Conservation (phyloP, 2,888 invertebrate genomes). For the Celastrina argiolus region DNA sequence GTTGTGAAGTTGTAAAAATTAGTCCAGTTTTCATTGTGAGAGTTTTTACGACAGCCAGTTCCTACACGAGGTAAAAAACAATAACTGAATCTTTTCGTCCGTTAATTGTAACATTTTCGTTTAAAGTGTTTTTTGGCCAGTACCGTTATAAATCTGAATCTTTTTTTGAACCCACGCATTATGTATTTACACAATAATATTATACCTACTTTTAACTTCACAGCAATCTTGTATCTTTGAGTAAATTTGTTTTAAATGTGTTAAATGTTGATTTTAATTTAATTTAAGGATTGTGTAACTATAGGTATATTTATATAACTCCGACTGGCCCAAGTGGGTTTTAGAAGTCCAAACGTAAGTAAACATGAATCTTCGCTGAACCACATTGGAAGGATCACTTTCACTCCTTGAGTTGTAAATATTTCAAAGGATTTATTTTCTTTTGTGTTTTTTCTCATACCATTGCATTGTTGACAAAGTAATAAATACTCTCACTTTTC, state of each 20-base stretch:
- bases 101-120: constrained; percentile 60
- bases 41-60: too few species aligned
- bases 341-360: too few species aligned
- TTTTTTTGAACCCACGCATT: too few species aligned
- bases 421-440: constrained; percentile 6
- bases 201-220: too few species aligned
- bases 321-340: too few species aligned
- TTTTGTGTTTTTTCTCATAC: not conserved
- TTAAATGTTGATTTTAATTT: too few species aligned
- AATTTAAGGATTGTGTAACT: too few species aligned
- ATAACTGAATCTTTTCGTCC: constrained; percentile 43
- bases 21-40: constrained; percentile 16
- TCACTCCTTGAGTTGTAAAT: not conserved
- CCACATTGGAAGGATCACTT: not conserved
- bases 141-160: constrained; percentile 7
- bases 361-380: not conserved
- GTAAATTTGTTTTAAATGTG: too few species aligned
- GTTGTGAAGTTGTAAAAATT: constrained; percentile 56
- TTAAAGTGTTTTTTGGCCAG: constrained; percentile 27
- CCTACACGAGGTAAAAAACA: constrained; percentile 33
- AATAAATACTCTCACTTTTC: constrained; percentile 14
- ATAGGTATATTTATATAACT: too few species aligned
- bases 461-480: not conserved
- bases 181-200: too few species aligned
- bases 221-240: too few species aligned